These are phyloP conservation scores for Pseudopodoces humilis DNA, from an alignment of 2,113 vertebrate species.

Conservation along the genomic window DNA sequence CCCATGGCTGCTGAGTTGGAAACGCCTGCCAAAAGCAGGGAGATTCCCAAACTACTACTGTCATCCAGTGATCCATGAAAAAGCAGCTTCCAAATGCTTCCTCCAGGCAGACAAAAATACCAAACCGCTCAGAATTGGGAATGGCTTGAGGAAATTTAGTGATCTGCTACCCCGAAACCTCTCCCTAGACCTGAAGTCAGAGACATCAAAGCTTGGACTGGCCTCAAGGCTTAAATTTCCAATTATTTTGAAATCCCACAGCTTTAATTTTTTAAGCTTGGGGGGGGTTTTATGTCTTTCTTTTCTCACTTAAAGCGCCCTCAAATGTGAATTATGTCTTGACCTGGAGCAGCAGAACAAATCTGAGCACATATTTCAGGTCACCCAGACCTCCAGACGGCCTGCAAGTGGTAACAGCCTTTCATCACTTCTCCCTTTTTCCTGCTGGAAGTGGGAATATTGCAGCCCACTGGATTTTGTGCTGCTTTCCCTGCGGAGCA, in stretches of 20 bases:
- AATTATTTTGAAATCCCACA: background rate
- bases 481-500: background rate
- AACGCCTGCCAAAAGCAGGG: background rate
- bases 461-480: background rate
- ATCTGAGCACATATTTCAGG: background rate
- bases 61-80: background rate
- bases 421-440: background rate
- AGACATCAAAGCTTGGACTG: background rate
- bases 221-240: background rate
- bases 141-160: background rate
- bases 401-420: background rate
- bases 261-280: background rate
- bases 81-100: background rate
- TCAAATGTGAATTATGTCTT: background rate
- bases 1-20: background rate
- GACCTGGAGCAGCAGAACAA: background rate
- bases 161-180: background rate
- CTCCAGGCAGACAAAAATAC: background rate
- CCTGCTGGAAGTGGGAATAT: background rate
- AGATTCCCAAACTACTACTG: background rate
- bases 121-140: background rate
- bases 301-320: background rate
- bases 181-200: background rate
- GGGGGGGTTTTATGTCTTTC: background rate
- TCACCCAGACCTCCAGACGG: background rate